A percentile compares a stretch with the other conserved stretches of the same genome.
phyloP scores from a whole-genome alignment of 2,113 vertebrate species.

The Dinomys branickii region DNA sequence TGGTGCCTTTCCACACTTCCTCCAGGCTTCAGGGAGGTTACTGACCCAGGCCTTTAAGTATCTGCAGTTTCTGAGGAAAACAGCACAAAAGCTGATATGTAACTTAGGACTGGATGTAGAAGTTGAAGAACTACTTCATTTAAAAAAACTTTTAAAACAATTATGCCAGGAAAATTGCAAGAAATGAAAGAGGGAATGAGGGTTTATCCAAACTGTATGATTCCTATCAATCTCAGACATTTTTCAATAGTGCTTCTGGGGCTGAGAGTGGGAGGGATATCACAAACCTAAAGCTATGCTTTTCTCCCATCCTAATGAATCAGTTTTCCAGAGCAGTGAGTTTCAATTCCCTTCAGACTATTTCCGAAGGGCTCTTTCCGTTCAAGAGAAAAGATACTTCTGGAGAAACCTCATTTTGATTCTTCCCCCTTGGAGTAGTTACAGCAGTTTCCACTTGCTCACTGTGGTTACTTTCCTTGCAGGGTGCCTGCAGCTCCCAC shows the following conservation, averaged over 20 bases:
- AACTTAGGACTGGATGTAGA: not conserved
- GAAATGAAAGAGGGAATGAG: not conserved
- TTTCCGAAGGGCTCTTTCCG: slow-evolving; percentile 43
- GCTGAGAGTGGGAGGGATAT: not conserved
- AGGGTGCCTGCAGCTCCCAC: accelerated
- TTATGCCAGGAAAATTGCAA: not conserved
- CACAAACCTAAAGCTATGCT: not conserved
- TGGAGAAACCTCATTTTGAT: slow-evolving; percentile 54
- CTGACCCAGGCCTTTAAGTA: not conserved
- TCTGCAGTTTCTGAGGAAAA: not conserved
- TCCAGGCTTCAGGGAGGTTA: not conserved
- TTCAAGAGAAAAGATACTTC: slow-evolving; percentile 45
- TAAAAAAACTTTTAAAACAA: not conserved
- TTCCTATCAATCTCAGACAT: not conserved
- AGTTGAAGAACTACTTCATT: not conserved
- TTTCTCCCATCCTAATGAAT: slow-evolving; percentile 16
- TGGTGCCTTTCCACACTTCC: not conserved
- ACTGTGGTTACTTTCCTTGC: not conserved
- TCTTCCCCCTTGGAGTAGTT: slow-evolving; percentile 23
- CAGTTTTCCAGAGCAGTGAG: slow-evolving; percentile 59
- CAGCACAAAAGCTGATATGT: not conserved
- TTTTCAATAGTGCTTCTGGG: not conserved
- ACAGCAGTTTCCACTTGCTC: slow-evolving; percentile 61
- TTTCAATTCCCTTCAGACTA: slow-evolving; percentile 78
- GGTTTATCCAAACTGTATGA: not conserved